Base-by-base conservation (phyloP, 2,113 vertebrate species). In the Ardeotis arabs region DNA sequence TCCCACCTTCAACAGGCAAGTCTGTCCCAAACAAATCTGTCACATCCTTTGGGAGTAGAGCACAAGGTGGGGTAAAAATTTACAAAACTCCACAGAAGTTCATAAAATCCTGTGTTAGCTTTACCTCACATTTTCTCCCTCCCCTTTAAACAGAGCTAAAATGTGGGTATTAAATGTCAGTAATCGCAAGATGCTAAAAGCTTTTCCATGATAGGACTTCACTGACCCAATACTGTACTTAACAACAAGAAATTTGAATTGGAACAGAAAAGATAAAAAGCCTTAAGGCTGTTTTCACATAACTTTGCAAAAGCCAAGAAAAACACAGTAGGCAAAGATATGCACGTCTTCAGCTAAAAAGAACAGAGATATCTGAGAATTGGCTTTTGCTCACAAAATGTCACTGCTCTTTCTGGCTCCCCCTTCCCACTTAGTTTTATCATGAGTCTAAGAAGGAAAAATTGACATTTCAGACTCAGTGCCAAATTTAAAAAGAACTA, bases 11-110 rank as follows among this genome's bases (percentile, higher is more conserved):
- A 83, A 99, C 99, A 33, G 99, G 99, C 45, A 99, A 98, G 95
- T 99, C 99, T 16, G 99, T 99, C 64, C 99, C 99, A 98, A 99
- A 99, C 53, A 99, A 97, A 96, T 99, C 99, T 6, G 99, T 99
- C 67, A 99, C 98, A 77, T 99, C 99, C 99, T 99, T 98, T 81
- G 66, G 37, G 55, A 96, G 7, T 6, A 63, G 16, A 72, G 23
- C 82, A 91, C 1, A n/a, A 6, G 28, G 50, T 24, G 50, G 8
- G 15, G 7, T 7, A 7, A 9, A 74, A 50, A 56, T 31, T 55
- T 47, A 81, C 9, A 85, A 64, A 84, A 63, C 7, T 49, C n/a
- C 16, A 66, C 12, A 25, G 2, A 63, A 73, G 4, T 62, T 83
- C 69, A 58, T 45, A 12, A 95, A 47, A 87, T 19, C 14, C 33